Evolutionary conservation across 2,113 vertebrate genomes (phyloP), one percentile per base, ranked within the genome.

Genomic region (Xyliphius kryptos): DNA sequence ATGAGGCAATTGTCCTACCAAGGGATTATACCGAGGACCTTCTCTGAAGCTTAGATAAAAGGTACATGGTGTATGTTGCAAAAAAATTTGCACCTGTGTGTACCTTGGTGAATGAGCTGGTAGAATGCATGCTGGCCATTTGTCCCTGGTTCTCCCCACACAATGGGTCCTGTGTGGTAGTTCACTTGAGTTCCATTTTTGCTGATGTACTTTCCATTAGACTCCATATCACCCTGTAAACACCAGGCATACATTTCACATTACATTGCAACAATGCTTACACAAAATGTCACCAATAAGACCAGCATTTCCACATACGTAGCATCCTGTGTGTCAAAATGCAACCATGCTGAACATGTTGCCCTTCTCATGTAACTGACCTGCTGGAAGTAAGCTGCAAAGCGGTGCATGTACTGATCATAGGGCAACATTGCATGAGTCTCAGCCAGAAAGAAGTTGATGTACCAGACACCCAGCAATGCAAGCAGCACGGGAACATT

Each of bases 91-190:
- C n/a, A n/a, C n/a, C n/a, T n/a, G n/a, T n/a, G n/a, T n/a, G n/a
- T n/a, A 97, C 95, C 96, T 90, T 98, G 94, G 79, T 98, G 96
- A 75, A 98, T 97, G 48, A 98, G 95, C 84, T 97, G 93, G 79
- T 98, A 98, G 82, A 98, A 98, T 19, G 96, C 96, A 8, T 99
- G 96, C 69, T 99, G 96, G 4, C 96, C 96, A 0, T 99, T 98
- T 77, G 96, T 99, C 66, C 96, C 96, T 0, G 96, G 96, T 59
- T 99, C 96, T 1, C 96, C 95, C 96, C 95, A 99, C 13, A 99
- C 91, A 17, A 98, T 94, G 19, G 96, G 96, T 22, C 96, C 95
- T 0, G 96, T 98, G 71, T 73, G 87, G 74, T 97, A 90, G 75
- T 89, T 77, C 56, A 96, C 94, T 1, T 90, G 90, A 38, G 64